These are phyloP conservation scores for Escarpia spicata DNA, from an alignment of 2,888 invertebrate species.

Conservation along the genomic window DNA sequence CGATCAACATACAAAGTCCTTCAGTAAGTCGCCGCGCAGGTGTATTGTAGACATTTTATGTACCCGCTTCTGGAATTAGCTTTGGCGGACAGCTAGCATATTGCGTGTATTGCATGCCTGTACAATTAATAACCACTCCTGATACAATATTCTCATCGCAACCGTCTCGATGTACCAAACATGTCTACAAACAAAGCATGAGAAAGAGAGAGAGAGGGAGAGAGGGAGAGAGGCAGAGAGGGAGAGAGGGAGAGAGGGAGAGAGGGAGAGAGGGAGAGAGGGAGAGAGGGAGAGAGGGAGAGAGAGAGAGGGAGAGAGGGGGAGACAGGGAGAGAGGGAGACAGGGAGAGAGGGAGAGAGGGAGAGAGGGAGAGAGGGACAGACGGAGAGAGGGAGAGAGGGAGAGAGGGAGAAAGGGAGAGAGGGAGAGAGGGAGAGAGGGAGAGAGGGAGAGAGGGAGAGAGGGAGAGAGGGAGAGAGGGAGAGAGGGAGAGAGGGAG, in stretches of 20 bases:
- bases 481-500: neutral
- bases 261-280: too few species aligned
- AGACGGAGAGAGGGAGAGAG: too few species aligned
- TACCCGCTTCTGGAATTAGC: neutral
- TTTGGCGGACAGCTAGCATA: too few species aligned
- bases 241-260: neutral
- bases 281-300: too few species aligned
- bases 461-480: neutral
- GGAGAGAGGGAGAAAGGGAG: too few species aligned
- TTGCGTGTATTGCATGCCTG: too few species aligned
- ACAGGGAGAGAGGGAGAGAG: neutral
- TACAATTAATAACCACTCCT: too few species aligned
- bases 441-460: too few species aligned
- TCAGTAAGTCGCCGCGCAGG: neutral
- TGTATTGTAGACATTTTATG: neutral
- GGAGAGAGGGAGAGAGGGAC: neutral
- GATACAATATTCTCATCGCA: too few species aligned
- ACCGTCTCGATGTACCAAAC: too few species aligned
- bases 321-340: neutral
- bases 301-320: neutral
- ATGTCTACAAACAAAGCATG: too few species aligned
- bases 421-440: too few species aligned
- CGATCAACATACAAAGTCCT: neutral
- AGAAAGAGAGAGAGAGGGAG: neutral
- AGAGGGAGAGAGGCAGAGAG: neutral